These are phyloP conservation scores for Melanophora roralis DNA, from an alignment of 2,888 invertebrate genomes.

Conservation along the genomic window DNA sequence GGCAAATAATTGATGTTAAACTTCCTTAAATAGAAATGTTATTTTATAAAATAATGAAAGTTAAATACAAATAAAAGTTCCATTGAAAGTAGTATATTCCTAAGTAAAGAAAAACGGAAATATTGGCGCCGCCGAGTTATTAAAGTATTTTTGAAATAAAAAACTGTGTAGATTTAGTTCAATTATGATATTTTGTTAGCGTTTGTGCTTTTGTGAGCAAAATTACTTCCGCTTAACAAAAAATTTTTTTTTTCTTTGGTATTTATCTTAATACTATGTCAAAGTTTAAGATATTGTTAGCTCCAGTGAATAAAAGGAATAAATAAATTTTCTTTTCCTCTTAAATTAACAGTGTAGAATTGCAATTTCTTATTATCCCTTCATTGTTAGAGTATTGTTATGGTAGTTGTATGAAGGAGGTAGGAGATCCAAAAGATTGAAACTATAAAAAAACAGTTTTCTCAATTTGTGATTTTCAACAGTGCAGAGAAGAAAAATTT, in stretches of 20 bases:
- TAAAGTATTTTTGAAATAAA: conserved; percentile 17
- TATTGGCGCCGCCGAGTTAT: conserved; percentile 47
- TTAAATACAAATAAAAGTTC: neutral
- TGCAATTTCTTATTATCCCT: neutral
- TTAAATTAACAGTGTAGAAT: conserved; percentile 24
- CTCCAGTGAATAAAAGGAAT: neutral
- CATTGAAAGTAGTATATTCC: neutral
- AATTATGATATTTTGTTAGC: neutral
- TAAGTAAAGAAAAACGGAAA: conserved; percentile 10
- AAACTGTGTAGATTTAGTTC: neutral
- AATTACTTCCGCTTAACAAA: conserved; percentile 45
- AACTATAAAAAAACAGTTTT: no score
- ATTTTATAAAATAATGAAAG: neutral
- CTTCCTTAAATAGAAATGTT: conserved; percentile 1
- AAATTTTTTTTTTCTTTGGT: conserved; percentile 6
- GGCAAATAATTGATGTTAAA: conserved; percentile 31
- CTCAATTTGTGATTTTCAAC: no score
- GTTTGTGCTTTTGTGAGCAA: conserved; percentile 17
- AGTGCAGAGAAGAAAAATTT: no score
- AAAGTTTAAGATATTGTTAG: conserved; percentile 3
- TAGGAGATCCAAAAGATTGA: no score
- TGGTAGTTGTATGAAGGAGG: no score
- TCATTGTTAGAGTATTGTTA: neutral
- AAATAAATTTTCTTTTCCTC: conserved; percentile 1
- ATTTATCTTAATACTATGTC: neutral